These are phyloP conservation scores for Carassius carassius DNA, from an alignment of 2,113 vertebrate species.

Conservation along the genomic window DNA sequence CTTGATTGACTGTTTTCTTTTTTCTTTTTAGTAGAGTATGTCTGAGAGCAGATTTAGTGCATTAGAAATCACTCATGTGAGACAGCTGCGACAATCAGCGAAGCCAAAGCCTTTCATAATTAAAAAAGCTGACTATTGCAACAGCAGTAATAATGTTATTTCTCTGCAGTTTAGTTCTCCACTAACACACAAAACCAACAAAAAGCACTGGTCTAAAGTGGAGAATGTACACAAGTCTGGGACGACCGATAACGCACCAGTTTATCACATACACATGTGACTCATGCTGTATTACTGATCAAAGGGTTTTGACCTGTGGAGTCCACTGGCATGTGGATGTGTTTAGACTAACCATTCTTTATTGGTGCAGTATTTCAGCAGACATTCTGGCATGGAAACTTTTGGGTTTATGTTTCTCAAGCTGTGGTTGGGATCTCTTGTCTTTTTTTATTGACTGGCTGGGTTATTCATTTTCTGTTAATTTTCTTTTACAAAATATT, in stretches of 20 bases:
- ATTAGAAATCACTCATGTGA: neutral
- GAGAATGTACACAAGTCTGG: neutral
- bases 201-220: neutral
- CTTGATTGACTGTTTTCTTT: neutral
- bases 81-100: neutral
- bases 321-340: conserved; percentile 29
- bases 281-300: conserved; percentile 21
- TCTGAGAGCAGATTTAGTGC: neutral
- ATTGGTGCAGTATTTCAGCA: conserved; percentile 20
- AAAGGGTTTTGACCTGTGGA: conserved; percentile 10
- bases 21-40: neutral
- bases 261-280: neutral
- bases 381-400: neutral
- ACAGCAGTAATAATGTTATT: neutral
- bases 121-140: neutral
- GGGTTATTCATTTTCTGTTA: too few species aligned
- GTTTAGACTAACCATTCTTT: conserved; percentile 23
- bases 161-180: neutral
- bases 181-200: neutral
- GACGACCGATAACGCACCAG: neutral
- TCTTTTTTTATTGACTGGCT: neutral
- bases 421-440: conserved; percentile 6
- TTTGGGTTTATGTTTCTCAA: neutral
- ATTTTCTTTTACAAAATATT: too few species aligned
- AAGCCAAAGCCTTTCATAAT: neutral